Evolutionary conservation across 30 jellyfish, hydroid and myxozoan genomes (phyloP).

Genomic region (Sanderia malayensis): DNA sequence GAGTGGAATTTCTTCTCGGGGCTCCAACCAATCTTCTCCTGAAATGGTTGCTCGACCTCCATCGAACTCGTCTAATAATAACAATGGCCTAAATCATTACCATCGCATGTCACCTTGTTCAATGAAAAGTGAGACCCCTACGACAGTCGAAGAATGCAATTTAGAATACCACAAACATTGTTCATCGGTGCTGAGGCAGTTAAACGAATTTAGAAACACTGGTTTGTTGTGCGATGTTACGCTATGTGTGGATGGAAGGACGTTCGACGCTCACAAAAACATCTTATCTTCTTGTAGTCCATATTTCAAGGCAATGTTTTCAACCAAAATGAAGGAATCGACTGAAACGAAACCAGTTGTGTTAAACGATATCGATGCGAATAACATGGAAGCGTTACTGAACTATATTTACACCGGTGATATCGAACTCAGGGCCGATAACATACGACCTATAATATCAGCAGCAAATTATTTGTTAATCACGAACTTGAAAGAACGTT

Average conservation of each 20-base stretch:
- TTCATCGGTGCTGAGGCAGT: conserved; percentile 55
- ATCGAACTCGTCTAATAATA: not conserved
- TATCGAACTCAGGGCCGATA: conserved; percentile 68
- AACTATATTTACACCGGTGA: conserved; percentile 91
- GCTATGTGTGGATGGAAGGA: conserved; percentile 93
- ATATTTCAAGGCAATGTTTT: conserved; percentile 90
- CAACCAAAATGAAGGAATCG: conserved; percentile 76
- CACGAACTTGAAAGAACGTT: conserved; percentile 82
- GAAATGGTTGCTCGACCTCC: conserved; percentile 21
- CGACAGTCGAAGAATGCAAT: conserved; percentile 27
- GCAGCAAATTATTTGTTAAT: conserved; percentile 90
- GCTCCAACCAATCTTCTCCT: conserved; percentile 62
- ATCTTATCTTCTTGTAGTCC: conserved; percentile 94
- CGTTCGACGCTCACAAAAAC: conserved; percentile 74
- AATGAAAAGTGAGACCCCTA: conserved; percentile 38
- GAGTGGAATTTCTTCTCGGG: conserved; percentile 56
- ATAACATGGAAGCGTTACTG: conserved; percentile 72
- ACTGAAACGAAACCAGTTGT: conserved; percentile 79
- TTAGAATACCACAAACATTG: conserved; percentile 57
- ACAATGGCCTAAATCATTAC: no score
- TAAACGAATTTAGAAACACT: conserved; percentile 84
- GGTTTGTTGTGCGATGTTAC: conserved; percentile 86
- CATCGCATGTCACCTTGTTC: conserved; percentile 30
- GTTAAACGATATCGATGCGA: conserved; percentile 78
- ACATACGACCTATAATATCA: conserved; percentile 77